Evolutionary conservation across 2,888 invertebrate species (phyloP), one percentile per base, ranked within the genome.

Genomic region (Pollenia labialis): DNA sequence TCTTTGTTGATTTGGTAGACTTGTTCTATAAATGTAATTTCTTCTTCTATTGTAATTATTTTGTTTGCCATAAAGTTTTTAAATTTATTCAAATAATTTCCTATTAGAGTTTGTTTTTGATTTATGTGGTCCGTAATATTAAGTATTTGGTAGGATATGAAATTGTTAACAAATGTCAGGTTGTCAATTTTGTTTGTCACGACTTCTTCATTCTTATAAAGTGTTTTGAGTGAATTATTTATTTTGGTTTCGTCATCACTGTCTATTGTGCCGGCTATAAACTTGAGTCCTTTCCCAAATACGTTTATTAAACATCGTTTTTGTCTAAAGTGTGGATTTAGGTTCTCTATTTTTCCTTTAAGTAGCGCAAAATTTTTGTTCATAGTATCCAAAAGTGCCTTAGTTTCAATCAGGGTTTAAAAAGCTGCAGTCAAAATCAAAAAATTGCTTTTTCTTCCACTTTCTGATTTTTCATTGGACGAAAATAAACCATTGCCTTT

Each of bases 111-210:
- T 72, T 88, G 88, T 81, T 89, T 86, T 44, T 77, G 72, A 16
- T 82, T 88, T 62, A 89, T 87, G 46, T 88, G 88, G 18, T 52
- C 71, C 2, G 87, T 88, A 62, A 89, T 89, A 60, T 88, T 89
- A 11, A 79, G 80, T 60, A 88, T 89, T 87, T 88, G 88, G 11
- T 64, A 50, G 32, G 76, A 75, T 10, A 88, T 85, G 2, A 72
- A 44, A 40, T 75, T 52, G 46, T 81, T 84, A 40, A 84, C n/a
- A 18, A 54, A 52, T 81, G 80, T 81, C 23, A 84, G 62, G 8
- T 77, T 77, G 62, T 84, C 18, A 9, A 66, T 77, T 77, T 60
- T 80, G 40, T 88, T 80, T n/a, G 83, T 84, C 16, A 76, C 11
- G 42, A 44, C 40, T 69, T 82, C 56, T 62, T 83, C 50, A 46